Evolutionary conservation across 2,888 invertebrate genomes (phyloP).

Genomic region (Ephialtes manifestator): DNA sequence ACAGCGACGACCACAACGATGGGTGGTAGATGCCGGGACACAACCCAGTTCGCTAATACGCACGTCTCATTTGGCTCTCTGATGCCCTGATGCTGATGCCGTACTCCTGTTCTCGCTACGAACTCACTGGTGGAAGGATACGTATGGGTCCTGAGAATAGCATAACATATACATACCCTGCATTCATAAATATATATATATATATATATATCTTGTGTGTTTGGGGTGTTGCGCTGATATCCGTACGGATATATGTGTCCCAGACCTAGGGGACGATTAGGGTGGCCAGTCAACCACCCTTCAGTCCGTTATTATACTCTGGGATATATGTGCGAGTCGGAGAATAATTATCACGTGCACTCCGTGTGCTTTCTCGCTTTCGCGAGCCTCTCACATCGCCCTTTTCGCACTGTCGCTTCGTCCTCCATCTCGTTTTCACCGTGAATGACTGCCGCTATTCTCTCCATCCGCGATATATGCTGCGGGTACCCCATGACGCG

Average conservation of each 20-base stretch:
- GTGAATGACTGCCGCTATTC: conserved; percentile 77
- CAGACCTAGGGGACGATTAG: conserved; percentile 71
- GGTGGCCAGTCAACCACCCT: conserved; percentile 68
- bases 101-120: conserved; percentile 44
- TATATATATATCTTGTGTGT: conserved; percentile 28
- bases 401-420: conserved; percentile 73
- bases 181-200: background rate
- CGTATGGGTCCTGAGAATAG: conserved; percentile 47
- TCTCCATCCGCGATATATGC: conserved; percentile 51
- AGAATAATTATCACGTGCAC: conserved; percentile 82
- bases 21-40: conserved; percentile 43
- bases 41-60: conserved; percentile 73
- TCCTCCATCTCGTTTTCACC: conserved; percentile 72
- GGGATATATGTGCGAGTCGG: conserved; percentile 68
- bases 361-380: conserved; percentile 81
- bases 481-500: conserved; percentile 55
- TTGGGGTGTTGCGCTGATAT: conserved; percentile 67
- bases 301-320: conserved; percentile 65
- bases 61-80: conserved; percentile 69
- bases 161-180: conserved; percentile 12
- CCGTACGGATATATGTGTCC: conserved; percentile 66
- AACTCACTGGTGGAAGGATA: conserved; percentile 43
- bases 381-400: conserved; percentile 77
- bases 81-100: conserved; percentile 59
- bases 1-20: conserved; percentile 41